Conservation (phyloP, 2,888 invertebrate genomes). For the Ennomos quercinarius region DNA sequence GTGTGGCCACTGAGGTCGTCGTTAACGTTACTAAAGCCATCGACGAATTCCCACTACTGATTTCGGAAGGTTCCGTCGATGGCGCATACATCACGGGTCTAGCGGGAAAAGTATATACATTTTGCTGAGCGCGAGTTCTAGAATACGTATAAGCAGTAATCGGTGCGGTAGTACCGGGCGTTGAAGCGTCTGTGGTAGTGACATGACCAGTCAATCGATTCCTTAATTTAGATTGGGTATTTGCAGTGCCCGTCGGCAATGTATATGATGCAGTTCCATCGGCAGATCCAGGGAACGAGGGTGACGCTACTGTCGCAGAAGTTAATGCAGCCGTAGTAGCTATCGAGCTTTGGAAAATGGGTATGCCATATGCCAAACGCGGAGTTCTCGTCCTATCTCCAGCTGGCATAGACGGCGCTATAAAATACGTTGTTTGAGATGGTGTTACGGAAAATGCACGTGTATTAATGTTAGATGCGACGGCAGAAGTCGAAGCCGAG, state of each 20-base stretch:
- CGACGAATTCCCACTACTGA: slow-evolving; percentile 3
- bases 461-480: background rate
- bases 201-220: slow-evolving; percentile 8
- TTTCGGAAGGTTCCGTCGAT: slow-evolving; percentile 2
- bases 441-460: background rate
- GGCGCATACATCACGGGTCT: background rate
- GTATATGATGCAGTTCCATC: background rate
- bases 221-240: slow-evolving; percentile 1
- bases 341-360: slow-evolving; percentile 8
- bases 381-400: slow-evolving; percentile 5
- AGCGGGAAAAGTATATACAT: slow-evolving; percentile 3
- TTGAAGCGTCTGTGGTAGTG: slow-evolving; percentile 1
- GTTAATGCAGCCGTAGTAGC: background rate
- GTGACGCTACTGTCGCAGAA: background rate
- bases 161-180: slow-evolving; percentile 4
- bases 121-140: slow-evolving; percentile 12
- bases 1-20: background rate
- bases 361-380: slow-evolving; percentile 9
- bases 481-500: background rate
- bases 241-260: background rate
- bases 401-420: slow-evolving; percentile 2
- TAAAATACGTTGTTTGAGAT: slow-evolving; percentile 10
- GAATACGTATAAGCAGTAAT: slow-evolving; percentile 15
- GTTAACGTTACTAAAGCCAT: slow-evolving; percentile 16
- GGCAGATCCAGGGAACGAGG: background rate